Evolutionary conservation across 2,888 invertebrate species (phyloP).

Genomic region (Epirrita christyi): DNA sequence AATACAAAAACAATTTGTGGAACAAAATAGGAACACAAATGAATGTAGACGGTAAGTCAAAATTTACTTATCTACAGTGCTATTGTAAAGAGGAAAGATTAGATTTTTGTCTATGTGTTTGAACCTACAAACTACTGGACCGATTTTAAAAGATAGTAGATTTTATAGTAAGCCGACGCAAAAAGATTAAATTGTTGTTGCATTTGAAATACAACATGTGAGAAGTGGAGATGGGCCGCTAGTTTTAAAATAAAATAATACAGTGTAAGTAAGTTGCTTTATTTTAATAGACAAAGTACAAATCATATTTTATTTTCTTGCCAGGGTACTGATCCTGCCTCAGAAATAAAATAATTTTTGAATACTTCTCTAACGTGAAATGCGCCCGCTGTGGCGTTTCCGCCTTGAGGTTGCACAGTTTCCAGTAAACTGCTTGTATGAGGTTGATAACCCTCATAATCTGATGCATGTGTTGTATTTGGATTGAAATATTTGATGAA

Average conservation of each 20-base stretch:
- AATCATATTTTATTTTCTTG: conserved; percentile 32
- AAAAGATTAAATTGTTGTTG: conserved; percentile 26
- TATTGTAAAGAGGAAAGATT: conserved; percentile 22
- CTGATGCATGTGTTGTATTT: conserved; percentile 16
- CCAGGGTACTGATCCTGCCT: conserved; percentile 30
- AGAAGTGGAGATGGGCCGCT: conserved; percentile 27
- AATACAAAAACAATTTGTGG: conserved; percentile 33
- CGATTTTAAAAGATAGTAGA: conserved; percentile 18
- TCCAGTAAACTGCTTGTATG: conserved; percentile 33
- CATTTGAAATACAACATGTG: conserved; percentile 24
- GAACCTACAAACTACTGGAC: conserved; percentile 24
- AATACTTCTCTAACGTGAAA: conserved; percentile 32
- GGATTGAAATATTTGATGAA: conserved; percentile 23
- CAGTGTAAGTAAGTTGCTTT: conserved; percentile 21
- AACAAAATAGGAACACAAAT: conserved; percentile 28
- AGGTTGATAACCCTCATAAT: conserved; percentile 16
- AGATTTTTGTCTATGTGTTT: conserved; percentile 16
- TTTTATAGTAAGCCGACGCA: conserved; percentile 15
- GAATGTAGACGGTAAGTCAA: conserved; percentile 24
- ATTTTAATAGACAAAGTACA: conserved; percentile 25
- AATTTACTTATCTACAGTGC: conserved; percentile 2
- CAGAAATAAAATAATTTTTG: conserved; percentile 31
- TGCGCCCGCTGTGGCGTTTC: conserved; percentile 30
- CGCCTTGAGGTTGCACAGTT: conserved; percentile 26
- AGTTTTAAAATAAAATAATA: conserved; percentile 17